These are phyloP conservation scores for Girardinichthys multiradiatus DNA, from an alignment of 2,113 vertebrate species.

Conservation along the genomic window DNA sequence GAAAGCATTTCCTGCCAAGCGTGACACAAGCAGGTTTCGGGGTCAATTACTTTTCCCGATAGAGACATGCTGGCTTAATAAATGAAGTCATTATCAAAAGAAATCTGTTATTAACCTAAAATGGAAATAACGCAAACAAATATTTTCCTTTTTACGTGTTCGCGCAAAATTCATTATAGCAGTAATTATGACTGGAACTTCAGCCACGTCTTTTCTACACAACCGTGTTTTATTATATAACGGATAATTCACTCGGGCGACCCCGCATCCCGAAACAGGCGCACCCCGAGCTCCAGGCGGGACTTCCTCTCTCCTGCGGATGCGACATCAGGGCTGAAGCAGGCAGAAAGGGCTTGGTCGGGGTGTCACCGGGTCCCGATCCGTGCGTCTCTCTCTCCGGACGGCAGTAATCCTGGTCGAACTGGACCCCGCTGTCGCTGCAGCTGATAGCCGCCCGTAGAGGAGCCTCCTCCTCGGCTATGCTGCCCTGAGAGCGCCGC, in stretches of 20 bases:
- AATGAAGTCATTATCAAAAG: too few relatives aligned
- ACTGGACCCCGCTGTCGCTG: constrained; percentile 48
- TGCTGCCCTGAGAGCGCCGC: constrained; percentile 74
- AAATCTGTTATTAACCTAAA: too few relatives aligned
- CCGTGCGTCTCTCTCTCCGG: constrained; percentile 46
- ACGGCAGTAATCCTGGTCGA: constrained; percentile 44
- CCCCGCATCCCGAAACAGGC: constrained; percentile 50
- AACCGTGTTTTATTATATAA: neutral
- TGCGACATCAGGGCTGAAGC: constrained; percentile 36
- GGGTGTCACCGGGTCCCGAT: constrained; percentile 58
- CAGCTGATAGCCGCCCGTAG: constrained; percentile 26
- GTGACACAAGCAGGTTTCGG: too few relatives aligned
- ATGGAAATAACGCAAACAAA: too few relatives aligned
- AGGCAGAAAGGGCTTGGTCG: constrained; percentile 74
- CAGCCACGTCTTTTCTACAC: too few relatives aligned
- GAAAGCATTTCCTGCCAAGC: too few relatives aligned
- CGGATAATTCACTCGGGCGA: constrained; percentile 22
- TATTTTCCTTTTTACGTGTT: too few relatives aligned
- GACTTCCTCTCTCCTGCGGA: constrained; percentile 74
- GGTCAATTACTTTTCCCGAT: too few relatives aligned
- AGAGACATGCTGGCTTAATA: too few relatives aligned
- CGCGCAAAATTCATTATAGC: too few relatives aligned
- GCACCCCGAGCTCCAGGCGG: constrained; percentile 58
- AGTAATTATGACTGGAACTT: too few relatives aligned
- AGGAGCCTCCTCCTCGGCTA: constrained; percentile 63